These are phyloP conservation scores for Nasalis larvatus DNA, from an alignment of 2,113 vertebrate species.

Conservation along the genomic window DNA sequence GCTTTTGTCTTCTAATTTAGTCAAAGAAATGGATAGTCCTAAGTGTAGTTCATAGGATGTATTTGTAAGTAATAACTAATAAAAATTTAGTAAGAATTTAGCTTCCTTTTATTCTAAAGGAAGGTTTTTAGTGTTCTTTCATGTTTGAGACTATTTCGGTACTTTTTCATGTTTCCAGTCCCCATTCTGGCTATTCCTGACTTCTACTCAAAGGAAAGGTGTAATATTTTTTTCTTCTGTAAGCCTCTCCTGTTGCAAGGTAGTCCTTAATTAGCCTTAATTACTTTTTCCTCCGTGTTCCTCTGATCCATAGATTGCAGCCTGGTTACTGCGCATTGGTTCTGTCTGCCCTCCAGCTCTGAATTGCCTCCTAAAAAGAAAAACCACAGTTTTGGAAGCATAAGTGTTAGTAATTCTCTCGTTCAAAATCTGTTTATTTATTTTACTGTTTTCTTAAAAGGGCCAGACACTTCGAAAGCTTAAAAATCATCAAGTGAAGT, in stretches of 20 bases:
- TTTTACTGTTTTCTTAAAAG: background rate
- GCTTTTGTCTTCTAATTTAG: background rate
- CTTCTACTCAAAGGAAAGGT: background rate
- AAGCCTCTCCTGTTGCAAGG: background rate
- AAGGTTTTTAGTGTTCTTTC: background rate
- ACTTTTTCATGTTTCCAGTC: background rate
- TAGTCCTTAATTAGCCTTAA: background rate
- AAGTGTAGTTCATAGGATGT: background rate
- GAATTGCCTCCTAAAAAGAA: conserved; percentile 9
- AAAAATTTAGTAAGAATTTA: background rate
- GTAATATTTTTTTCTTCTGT: background rate
- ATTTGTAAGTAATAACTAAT: background rate
- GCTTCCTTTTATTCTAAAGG: background rate
- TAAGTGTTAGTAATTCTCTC: background rate
- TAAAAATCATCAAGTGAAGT: conserved; percentile 12
- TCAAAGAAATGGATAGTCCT: background rate
- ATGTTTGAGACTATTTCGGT: background rate
- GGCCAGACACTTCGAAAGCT: background rate
- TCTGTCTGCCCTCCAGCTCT: background rate
- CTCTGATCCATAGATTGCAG: background rate
- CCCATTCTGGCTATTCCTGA: background rate
- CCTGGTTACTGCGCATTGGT: background rate
- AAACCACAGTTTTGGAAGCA: background rate
- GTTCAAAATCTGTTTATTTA: background rate
- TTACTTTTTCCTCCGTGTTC: background rate